A percentile compares a stretch with the other conserved stretches of the same genome.
Conservation (phyloP, 2,113 vertebrate species). For the Cottus gobio region DNA sequence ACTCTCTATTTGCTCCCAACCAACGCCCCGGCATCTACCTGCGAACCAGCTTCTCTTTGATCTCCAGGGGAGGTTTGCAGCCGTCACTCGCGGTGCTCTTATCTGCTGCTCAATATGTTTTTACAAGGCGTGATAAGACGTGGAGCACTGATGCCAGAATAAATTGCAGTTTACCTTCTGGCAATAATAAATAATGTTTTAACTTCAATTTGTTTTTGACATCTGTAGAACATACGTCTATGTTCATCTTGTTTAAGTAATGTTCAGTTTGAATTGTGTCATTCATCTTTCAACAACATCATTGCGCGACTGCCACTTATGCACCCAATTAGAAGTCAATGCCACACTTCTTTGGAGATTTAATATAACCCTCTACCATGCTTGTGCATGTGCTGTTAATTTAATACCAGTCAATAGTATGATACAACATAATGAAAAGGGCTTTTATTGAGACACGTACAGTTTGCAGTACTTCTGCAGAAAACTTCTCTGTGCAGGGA, state of each 20-base stretch:
- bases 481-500: background rate
- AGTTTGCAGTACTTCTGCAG: background rate
- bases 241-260: too few relatives aligned
- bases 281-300: too few relatives aligned
- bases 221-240: too few relatives aligned
- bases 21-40: constrained; percentile 6
- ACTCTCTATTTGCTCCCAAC: background rate
- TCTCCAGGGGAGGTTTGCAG: constrained; percentile 7
- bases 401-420: too few relatives aligned
- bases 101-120: constrained; percentile 42
- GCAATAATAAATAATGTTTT: constrained; percentile 2
- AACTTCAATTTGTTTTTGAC: background rate
- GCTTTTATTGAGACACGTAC: background rate
- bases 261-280: too few relatives aligned
- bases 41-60: constrained; percentile 35
- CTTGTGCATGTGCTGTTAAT: background rate
- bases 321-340: constrained; percentile 8
- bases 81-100: constrained; percentile 19
- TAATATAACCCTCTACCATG: background rate
- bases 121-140: constrained; percentile 23
- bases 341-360: background rate
- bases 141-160: constrained; percentile 4
- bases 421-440: background rate
- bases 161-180: constrained; percentile 3
- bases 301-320: background rate